phyloP scores from a whole-genome alignment of 2,113 vertebrate genomes.

The Corythoichthys haematopterus region DNA sequence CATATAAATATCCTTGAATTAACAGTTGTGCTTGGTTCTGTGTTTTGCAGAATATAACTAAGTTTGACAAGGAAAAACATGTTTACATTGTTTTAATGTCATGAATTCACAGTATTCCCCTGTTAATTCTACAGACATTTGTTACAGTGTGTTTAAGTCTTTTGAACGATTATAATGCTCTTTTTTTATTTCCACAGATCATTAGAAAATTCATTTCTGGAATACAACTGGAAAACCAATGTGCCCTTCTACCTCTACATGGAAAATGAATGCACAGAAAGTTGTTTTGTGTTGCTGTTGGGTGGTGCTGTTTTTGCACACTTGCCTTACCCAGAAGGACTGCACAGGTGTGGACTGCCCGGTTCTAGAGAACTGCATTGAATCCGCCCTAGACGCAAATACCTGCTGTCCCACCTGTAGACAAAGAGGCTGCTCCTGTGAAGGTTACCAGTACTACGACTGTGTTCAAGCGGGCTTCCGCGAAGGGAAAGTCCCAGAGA shows the following conservation, averaged over 20 bases:
- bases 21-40: too few species aligned
- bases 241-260: neutral
- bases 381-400: constrained; percentile 74
- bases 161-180: neutral
- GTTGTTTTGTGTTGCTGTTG: constrained; percentile 30
- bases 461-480: constrained; percentile 83
- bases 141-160: neutral
- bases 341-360: constrained; percentile 82
- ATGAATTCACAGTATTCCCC: too few species aligned
- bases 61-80: too few species aligned
- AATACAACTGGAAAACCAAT: neutral
- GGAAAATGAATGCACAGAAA: constrained; percentile 62
- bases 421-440: constrained; percentile 82
- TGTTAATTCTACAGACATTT: too few species aligned
- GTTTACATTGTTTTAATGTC: too few species aligned
- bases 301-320: constrained; percentile 47
- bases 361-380: constrained; percentile 79
- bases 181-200: constrained; percentile 46
- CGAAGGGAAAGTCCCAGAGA: constrained; percentile 85
- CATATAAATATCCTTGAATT: too few species aligned
- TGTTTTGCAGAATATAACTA: too few species aligned
- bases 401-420: constrained; percentile 83
- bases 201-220: constrained; percentile 23
- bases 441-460: constrained; percentile 96
- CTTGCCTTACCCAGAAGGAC: constrained; percentile 67